Percentiles rank a stretch among this genome's conserved stretches.
These are phyloP conservation scores for Lasius fuliginosus DNA, from an alignment of 2,888 invertebrate species.

Conservation along the genomic window DNA sequence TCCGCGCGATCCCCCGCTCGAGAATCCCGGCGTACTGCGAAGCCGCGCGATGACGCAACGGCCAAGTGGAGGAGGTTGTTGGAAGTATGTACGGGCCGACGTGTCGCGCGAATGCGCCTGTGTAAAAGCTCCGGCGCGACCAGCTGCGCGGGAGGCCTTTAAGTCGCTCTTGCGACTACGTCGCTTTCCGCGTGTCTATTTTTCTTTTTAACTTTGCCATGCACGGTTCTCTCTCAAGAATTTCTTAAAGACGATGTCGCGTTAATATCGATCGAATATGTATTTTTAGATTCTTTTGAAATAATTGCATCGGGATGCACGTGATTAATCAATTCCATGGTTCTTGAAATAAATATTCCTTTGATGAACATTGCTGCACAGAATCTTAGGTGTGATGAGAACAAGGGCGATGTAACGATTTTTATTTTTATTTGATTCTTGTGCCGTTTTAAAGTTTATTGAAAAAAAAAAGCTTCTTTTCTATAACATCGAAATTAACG, in stretches of 20 bases:
- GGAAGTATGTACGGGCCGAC: constrained; percentile 69
- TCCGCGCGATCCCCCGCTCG: constrained; percentile 62
- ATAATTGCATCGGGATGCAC: not conserved
- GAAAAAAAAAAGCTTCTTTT: not conserved
- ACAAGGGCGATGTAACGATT: not conserved
- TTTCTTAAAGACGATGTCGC: constrained; percentile 4
- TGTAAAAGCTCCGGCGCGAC: constrained; percentile 70
- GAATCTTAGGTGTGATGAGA: not conserved
- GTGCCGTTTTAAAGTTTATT: not conserved
- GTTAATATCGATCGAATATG: not conserved
- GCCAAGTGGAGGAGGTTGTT: constrained; percentile 73
- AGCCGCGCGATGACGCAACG: constrained; percentile 80
- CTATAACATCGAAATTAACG: not conserved
- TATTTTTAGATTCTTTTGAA: not conserved
- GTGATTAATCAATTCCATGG: not conserved
- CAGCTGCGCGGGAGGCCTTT: constrained; percentile 71
- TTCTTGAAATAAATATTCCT: not conserved
- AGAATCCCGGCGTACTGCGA: constrained; percentile 78
- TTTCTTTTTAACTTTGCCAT: not conserved
- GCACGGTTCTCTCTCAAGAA: not conserved
- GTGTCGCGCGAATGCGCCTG: constrained; percentile 75
- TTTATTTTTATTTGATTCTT: not conserved
- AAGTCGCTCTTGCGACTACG: constrained; percentile 73
- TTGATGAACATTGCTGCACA: not conserved
- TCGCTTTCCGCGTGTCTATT: constrained; percentile 11